Base-by-base conservation (phyloP, 2,888 invertebrate genomes). In the Eristalis arbustorum region DNA sequence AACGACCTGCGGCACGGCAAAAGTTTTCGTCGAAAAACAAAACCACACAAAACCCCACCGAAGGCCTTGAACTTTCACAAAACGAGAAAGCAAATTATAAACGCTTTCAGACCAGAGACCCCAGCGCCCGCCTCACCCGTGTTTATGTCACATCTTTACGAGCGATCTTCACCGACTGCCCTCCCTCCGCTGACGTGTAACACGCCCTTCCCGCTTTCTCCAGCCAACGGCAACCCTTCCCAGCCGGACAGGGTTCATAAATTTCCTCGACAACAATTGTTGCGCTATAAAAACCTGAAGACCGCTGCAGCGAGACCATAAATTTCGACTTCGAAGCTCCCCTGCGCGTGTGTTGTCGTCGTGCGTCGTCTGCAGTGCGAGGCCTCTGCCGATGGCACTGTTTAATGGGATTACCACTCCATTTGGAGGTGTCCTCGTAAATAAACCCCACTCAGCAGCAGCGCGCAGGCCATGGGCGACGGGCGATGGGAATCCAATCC, bases 371-470 rank as follows among this genome's bases (percentile, higher is more conserved):
- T 3, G 14, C 42, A n/a, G n/a, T 49, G 42, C 18, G n/a, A 42
- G 18, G 49, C 18, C 18, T 8, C 8, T 22, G 49, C 14, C 18
- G n/a, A n/a, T 18, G 8, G 49, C 6, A n/a, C 49, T 49, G 49
- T 73, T 66, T 76, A 73, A 84, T 80, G 80, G 68, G 72, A 72
- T 75, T 66, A 69, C 63, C 80, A 84, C 81, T 80, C 76, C 76
- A 76, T 76, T 61, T 67, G 13, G 57, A 79, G 67, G 72, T 64
- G 72, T 72, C 72, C 68, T 81, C 81, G 67, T 74, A 84, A 72
- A 80, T 72, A 67, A 49, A 49, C 49, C 49, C 49, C 49, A 49
- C 49, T 49, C 49, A 8, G 18, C 18, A 18, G 49, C 31, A 49
- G 49, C n/a, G n/a, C n/a, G n/a, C n/a, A n/a, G n/a, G n/a, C n/a